Evolutionary conservation across 2,888 invertebrate genomes (phyloP).

Genomic region (Matsumyia berberina): DNA sequence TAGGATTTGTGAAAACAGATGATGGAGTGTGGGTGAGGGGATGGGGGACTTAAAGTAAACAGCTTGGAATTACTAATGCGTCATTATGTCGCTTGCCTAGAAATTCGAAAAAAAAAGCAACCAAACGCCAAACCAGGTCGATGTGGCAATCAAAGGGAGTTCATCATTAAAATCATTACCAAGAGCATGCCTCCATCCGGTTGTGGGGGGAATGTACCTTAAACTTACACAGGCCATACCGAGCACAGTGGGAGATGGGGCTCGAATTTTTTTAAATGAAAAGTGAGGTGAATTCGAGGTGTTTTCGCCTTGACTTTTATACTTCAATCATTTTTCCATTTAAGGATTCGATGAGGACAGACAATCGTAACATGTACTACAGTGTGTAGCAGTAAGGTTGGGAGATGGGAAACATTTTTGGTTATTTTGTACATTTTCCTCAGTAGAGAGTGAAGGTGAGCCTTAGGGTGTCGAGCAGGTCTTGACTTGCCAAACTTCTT

Average conservation of each 20-base stretch:
- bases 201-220: background rate
- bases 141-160: constrained; percentile 14
- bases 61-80: constrained; percentile 46
- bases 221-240: background rate
- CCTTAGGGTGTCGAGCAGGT: no score
- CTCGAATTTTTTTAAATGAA: background rate
- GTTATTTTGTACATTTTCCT: background rate
- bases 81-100: constrained; percentile 28
- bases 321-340: constrained; percentile 10
- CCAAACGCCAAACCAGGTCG: background rate
- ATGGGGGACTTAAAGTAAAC: constrained; percentile 24
- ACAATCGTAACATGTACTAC: background rate
- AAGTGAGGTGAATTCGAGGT: constrained; percentile 3
- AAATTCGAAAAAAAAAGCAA: background rate
- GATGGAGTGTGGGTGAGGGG: background rate
- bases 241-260: background rate
- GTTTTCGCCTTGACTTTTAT: background rate
- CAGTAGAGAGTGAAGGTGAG: background rate
- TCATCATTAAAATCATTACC: constrained; percentile 32
- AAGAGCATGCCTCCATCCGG: background rate
- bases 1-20: constrained; percentile 29
- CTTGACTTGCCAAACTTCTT: background rate
- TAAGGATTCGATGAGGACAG: constrained; percentile 4
- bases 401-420: background rate
- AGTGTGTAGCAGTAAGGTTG: background rate